Conservation (phyloP, 2,888 invertebrate species). For the Troides helena region DNA sequence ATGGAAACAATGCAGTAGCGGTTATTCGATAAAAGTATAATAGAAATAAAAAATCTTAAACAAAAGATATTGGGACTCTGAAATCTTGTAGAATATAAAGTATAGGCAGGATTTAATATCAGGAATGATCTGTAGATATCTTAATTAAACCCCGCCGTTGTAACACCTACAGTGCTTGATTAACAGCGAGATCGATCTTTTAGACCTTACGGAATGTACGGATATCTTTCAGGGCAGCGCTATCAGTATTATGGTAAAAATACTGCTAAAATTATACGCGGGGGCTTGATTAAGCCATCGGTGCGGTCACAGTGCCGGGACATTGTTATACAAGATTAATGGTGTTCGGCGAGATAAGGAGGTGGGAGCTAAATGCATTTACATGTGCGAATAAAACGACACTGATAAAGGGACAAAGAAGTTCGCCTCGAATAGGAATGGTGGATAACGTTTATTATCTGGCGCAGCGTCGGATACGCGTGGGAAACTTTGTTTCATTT, state of each 20-base stretch:
- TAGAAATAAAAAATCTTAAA: slow-evolving; percentile 21
- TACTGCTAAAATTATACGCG: slow-evolving; percentile 51
- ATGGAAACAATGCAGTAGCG: slow-evolving; percentile 22
- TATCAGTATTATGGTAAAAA: slow-evolving; percentile 44
- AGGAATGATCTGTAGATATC: slow-evolving; percentile 29
- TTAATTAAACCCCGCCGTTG: slow-evolving; percentile 28
- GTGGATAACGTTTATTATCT: slow-evolving; percentile 34
- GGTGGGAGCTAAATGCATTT: slow-evolving; percentile 78
- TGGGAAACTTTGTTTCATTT: slow-evolving; percentile 10
- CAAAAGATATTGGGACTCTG: slow-evolving; percentile 15
- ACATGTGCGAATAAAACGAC: slow-evolving; percentile 76
- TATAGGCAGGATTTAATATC: slow-evolving; percentile 27
- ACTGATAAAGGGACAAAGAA: slow-evolving; percentile 74
- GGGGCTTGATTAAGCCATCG: slow-evolving; percentile 71
- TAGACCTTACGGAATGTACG: slow-evolving; percentile 37
- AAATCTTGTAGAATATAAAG: slow-evolving; percentile 25
- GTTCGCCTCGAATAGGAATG: slow-evolving; percentile 60
- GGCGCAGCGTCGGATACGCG: slow-evolving; percentile 4
- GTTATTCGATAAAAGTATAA: slow-evolving; percentile 16
- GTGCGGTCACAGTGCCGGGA: slow-evolving; percentile 60
- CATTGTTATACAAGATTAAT: slow-evolving; percentile 80
- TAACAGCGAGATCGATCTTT: slow-evolving; percentile 38
- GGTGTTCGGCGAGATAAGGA: slow-evolving; percentile 72
- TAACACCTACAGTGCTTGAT: slow-evolving; percentile 34
- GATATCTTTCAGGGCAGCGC: slow-evolving; percentile 36